A percentile compares a stretch with the other conserved stretches of the same genome.
Evolutionary conservation across 2,888 invertebrate species (phyloP).

Genomic region (Tholera decimalis): DNA sequence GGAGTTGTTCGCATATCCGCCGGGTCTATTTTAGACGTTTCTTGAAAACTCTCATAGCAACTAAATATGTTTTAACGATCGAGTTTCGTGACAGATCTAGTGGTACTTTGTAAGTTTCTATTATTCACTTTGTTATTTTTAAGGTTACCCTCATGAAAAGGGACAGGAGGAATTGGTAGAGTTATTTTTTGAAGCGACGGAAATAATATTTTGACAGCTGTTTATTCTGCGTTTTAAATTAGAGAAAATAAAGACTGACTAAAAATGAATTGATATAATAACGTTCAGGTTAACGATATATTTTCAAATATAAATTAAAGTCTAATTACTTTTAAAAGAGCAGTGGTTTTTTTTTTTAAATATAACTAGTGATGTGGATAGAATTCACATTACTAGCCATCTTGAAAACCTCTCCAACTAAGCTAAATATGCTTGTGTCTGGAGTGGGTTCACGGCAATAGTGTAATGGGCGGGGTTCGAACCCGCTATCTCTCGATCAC

Average conservation of each 20-base stretch:
- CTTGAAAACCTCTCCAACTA: no score
- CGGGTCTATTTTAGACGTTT: constrained; percentile 75
- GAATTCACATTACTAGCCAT: no score
- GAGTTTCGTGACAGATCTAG: constrained; percentile 46
- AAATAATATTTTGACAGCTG: constrained; percentile 42
- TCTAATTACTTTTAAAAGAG: no score
- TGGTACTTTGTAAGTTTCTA: constrained; percentile 37
- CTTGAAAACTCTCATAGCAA: constrained; percentile 68
- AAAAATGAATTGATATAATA: background rate
- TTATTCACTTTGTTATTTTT: constrained; percentile 51
- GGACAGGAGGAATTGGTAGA: background rate
- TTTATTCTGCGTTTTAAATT: background rate
- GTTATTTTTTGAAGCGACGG: constrained; percentile 3
- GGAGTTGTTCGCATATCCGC: constrained; percentile 74
- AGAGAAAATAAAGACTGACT: background rate
- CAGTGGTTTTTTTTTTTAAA: no score
- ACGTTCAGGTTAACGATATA: no score
- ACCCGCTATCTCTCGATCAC: no score
- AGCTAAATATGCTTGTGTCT: no score
- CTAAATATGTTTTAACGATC: constrained; percentile 62
- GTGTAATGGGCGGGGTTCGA: no score
- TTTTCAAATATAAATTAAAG: no score
- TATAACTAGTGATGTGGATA: no score
- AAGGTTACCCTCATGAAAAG: constrained; percentile 26
- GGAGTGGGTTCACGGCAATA: no score